Conservation (phyloP, 92 coral and sea anemone species). For the Paramuricea clavata region DNA sequence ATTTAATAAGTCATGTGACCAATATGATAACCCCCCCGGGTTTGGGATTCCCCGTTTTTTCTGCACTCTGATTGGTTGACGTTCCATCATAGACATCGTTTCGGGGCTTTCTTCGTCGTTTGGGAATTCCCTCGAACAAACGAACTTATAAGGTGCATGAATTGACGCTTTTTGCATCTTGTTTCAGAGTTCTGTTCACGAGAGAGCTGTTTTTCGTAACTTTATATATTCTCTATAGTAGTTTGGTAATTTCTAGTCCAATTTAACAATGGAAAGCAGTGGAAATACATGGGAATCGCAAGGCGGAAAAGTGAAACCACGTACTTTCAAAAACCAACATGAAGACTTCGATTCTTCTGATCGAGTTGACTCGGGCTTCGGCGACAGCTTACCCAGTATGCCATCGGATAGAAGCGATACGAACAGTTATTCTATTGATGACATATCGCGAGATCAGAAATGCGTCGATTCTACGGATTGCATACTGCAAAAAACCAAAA, state of each 20-base stretch:
- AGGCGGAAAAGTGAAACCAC: too few relatives aligned
- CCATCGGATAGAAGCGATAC: not conserved
- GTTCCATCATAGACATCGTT: not conserved
- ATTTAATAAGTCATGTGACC: not conserved
- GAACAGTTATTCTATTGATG: not conserved
- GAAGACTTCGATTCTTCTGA: too few relatives aligned
- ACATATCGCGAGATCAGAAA: not conserved
- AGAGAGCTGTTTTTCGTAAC: not conserved
- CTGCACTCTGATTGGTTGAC: not conserved
- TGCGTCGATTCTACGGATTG: not conserved
- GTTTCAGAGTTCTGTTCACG: not conserved
- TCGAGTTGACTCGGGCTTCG: not conserved
- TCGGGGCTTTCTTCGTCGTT: not conserved
- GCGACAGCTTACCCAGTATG: not conserved
- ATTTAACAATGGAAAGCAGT: not conserved
- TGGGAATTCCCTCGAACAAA: slow-evolving; percentile 10
- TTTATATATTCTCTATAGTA: not conserved
- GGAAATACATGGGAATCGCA: not conserved
- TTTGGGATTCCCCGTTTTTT: not conserved
- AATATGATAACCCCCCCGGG: not conserved
- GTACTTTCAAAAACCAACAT: too few relatives aligned
- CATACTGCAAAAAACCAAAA: not conserved
- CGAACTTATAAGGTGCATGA: not conserved
- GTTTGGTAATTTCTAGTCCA: not conserved
- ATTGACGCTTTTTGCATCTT: not conserved